Percentiles rank a stretch among this genome's conserved stretches.
Conservation (phyloP, 1,140 invertebrate genomes). For the Aradophagus sp. region DNA sequence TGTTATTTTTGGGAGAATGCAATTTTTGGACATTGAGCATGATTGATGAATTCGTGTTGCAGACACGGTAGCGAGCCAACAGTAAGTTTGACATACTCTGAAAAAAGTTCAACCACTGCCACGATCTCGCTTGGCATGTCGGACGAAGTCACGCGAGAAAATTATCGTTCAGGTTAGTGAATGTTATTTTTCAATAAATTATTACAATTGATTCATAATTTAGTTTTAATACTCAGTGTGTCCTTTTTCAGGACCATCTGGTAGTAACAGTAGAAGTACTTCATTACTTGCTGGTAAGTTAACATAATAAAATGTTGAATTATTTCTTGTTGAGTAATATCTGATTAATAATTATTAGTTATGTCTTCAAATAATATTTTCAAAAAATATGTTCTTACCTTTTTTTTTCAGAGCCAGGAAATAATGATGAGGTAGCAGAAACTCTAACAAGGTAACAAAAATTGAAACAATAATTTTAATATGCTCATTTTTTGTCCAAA, state of each 20-base stretch:
- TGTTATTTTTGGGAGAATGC: conserved; percentile 6
- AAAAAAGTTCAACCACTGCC: conserved; percentile 74
- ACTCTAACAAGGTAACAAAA: conserved; percentile 11
- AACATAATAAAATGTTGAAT: too few relatives aligned
- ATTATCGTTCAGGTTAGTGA: conserved; percentile 67
- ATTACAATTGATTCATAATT: conserved; percentile 1
- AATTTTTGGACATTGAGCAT: conserved; percentile 10
- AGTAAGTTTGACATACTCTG: conserved; percentile 76
- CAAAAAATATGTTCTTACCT: neutral
- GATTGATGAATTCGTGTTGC: conserved; percentile 45
- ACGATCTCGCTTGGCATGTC: conserved; percentile 65
- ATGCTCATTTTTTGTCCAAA: neutral
- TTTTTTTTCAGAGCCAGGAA: conserved; percentile 11
- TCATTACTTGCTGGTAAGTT: conserved; percentile 18
- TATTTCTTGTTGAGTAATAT: too few relatives aligned
- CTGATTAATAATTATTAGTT: too few relatives aligned
- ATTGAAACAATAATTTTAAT: too few relatives aligned
- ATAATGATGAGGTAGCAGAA: conserved; percentile 22
- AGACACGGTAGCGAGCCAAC: conserved; percentile 78
- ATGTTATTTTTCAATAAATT: conserved; percentile 41
- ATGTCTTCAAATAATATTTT: too few relatives aligned
- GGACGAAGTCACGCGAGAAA: conserved; percentile 72
- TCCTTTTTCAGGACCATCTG: conserved; percentile 44
- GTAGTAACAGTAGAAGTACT: conserved; percentile 25
- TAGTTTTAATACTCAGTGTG: neutral